Evolutionary conservation across 1,140 invertebrate species (phyloP).

Genomic region (Propsilocerus akamusi): DNA sequence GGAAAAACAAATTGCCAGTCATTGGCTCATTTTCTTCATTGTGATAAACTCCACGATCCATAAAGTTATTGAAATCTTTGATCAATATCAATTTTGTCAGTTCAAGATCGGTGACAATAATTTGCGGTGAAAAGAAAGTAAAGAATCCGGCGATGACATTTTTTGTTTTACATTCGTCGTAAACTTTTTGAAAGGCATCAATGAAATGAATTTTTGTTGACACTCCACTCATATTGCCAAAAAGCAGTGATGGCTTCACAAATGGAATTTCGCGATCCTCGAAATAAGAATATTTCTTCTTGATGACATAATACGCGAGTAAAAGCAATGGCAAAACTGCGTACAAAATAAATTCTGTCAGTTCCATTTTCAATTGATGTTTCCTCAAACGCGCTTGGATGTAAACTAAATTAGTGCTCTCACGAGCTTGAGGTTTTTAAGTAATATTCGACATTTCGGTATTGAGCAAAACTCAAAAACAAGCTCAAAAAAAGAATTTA

Average conservation of each 20-base stretch:
- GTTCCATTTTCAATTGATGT: no score
- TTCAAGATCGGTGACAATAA: slow-evolving; percentile 23
- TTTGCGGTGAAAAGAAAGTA: slow-evolving; percentile 14
- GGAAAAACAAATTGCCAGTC: slow-evolving; percentile 27
- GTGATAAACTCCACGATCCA: slow-evolving; percentile 25
- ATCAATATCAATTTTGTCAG: slow-evolving; percentile 30
- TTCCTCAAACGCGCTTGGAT: no score
- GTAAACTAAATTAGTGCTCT: no score
- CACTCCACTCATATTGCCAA: slow-evolving; percentile 3
- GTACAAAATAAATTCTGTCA: no score
- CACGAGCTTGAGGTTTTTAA: no score
- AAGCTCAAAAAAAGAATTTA: no score
- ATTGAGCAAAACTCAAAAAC: no score
- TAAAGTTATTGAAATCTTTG: slow-evolving; percentile 34
- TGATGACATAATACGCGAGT: no score
- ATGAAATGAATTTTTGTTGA: not conserved
- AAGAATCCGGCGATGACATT: not conserved
- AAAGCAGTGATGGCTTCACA: not conserved
- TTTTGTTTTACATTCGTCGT: slow-evolving; percentile 3
- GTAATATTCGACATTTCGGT: no score
- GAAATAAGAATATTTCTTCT: slow-evolving; percentile 1
- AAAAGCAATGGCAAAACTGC: no score
- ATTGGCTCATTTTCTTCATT: slow-evolving; percentile 29
- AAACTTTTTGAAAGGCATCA: not conserved
- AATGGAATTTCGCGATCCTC: not conserved